phyloP scores from a whole-genome alignment of 1,140 invertebrate genomes.

The Drosophila tsacasi region DNA sequence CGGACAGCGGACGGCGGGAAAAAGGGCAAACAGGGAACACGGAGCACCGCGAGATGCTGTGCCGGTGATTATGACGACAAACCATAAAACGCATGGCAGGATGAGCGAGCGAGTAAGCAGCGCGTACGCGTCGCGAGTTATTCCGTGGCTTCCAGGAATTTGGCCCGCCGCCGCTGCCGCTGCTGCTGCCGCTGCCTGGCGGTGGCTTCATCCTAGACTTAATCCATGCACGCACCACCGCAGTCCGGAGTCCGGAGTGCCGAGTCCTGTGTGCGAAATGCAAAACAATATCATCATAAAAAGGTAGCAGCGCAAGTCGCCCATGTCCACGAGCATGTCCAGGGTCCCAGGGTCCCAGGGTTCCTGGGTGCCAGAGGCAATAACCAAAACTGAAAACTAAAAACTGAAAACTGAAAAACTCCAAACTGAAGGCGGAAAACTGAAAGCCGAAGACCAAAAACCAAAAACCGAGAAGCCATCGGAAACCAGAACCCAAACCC shows the following conservation, averaged over 20 bases:
- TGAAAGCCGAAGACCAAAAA: constrained; percentile 35
- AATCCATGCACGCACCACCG: constrained; percentile 68
- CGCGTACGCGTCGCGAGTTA: constrained; percentile 60
- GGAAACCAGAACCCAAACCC: constrained; percentile 8
- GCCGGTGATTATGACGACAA: constrained; percentile 80
- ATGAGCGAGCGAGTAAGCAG: constrained; percentile 31
- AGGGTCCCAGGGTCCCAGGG: background rate
- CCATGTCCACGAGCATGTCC: constrained; percentile 42
- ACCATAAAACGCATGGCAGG: constrained; percentile 77
- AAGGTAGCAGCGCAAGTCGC: constrained; percentile 56
- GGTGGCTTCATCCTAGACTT: constrained; percentile 61
- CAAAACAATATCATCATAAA: constrained; percentile 82
- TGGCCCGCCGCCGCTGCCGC: background rate
- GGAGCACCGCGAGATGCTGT: constrained; percentile 56
- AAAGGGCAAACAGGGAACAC: constrained; percentile 9
- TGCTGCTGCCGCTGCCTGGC: background rate
- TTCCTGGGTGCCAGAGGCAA: background rate
- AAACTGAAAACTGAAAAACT: constrained; percentile 26
- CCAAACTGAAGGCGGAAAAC: constrained; percentile 11
- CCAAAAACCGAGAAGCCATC: constrained; percentile 45
- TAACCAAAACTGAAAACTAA: constrained; percentile 35
- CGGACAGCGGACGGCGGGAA: background rate
- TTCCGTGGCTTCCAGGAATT: constrained; percentile 67
- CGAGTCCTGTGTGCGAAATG: constrained; percentile 60
- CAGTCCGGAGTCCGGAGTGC: background rate